A percentile compares a stretch with the other conserved stretches of the same genome.
Conservation (phyloP, 2,797 vertebrate genomes). For the Anas bahamensis region DNA sequence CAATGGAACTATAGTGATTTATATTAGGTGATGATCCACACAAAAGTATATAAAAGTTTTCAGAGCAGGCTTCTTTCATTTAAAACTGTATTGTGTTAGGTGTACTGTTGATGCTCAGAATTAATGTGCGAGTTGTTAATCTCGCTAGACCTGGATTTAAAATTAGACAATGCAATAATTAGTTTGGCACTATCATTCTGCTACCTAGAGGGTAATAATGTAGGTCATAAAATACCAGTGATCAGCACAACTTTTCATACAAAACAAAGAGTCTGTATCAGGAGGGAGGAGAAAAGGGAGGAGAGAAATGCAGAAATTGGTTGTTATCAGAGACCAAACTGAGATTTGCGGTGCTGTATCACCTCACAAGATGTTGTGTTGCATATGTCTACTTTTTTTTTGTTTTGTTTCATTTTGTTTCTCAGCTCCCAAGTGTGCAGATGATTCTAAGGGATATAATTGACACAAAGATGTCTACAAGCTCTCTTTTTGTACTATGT, state of each 20-base stretch:
- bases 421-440: not conserved
- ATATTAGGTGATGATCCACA: slow-evolving; percentile 24
- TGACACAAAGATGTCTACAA: slow-evolving; percentile 30
- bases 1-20: slow-evolving; percentile 24
- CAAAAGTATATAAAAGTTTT: slow-evolving; percentile 72
- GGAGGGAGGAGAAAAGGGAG: slow-evolving; percentile 23
- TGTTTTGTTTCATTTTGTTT: not conserved
- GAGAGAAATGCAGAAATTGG: slow-evolving; percentile 25
- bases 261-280: slow-evolving; percentile 61
- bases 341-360: slow-evolving; percentile 1
- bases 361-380: slow-evolving; percentile 29
- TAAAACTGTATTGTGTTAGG: slow-evolving; percentile 77
- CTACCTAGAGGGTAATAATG: slow-evolving; percentile 85
- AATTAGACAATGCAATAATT: slow-evolving; percentile 87
- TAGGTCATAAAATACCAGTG: slow-evolving; percentile 84
- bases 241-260: slow-evolving; percentile 74
- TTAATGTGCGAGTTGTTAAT: slow-evolving; percentile 86
- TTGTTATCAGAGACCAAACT: slow-evolving; percentile 15
- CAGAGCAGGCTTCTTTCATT: slow-evolving; percentile 73
- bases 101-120: slow-evolving; percentile 80
- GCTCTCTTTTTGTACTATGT: not conserved
- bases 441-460: not conserved
- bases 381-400: not conserved
- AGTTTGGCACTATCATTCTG: slow-evolving; percentile 83
- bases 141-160: slow-evolving; percentile 84